Evolutionary conservation across 2,888 invertebrate genomes (phyloP), one percentile per base, ranked within the genome.

Genomic region (Orthosia gracilis): DNA sequence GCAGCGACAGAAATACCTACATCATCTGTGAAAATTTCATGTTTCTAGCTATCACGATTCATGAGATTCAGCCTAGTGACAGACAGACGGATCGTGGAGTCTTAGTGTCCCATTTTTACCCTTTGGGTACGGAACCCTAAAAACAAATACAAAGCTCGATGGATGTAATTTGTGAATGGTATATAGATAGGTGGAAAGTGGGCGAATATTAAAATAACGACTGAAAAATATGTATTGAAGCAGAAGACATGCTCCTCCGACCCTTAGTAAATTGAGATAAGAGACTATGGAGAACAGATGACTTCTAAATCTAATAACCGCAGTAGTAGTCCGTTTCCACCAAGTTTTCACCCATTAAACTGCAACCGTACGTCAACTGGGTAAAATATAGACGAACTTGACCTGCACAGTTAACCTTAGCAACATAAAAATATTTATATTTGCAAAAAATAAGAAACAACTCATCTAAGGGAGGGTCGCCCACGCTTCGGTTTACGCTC

Each of bases 401-500:
- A 47, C 15, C 23, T 21, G 15, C 64, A 55, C 55, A 69, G 15
- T 26, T 61, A 18, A 68, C 47, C 57, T 17, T 52, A 12, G 69
- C 45, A 52, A 58, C 40, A 26, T 50, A 52, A 63, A 76, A 70
- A 77, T 65, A 70, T 31, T 47, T 55, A 62, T 55, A 62, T 62
- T 57, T 66, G 50, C 50, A 59, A 77, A 70, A 54, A 65, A n/a
- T n/a, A 66, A 49, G 31, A 49, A 57, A 71, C 21, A 52, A 21
- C 15, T 69, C 65, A 54, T 65, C 61, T 40, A 40, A 23, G 55
- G 59, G 40, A 69, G 73, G 73, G 79, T 65, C 78, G 69, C 78
- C 78, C 69, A 79, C 78, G 79, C 68, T 52, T 65, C 26, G 50
- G 63, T 40, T 62, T 31, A 54, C 65, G 79, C 26, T 68, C 49